These are phyloP conservation scores for Ceuthmochares aereus DNA, from an alignment of 2,113 vertebrate species.

Conservation along the genomic window DNA sequence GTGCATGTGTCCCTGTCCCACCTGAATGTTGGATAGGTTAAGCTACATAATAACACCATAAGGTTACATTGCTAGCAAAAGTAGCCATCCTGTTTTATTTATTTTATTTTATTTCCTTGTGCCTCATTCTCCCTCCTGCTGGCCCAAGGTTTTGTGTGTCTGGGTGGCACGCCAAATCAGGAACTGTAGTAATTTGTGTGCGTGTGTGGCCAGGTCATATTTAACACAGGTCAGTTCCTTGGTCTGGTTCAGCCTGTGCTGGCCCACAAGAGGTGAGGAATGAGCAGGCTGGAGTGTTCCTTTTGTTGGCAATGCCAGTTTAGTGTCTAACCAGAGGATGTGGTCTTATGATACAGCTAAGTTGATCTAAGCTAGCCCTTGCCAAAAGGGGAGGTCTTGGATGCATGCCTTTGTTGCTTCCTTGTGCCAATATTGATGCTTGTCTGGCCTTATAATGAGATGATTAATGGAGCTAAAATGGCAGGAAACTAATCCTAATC, in stretches of 20 bases:
- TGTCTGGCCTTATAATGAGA: not conserved
- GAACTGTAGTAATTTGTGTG: not conserved
- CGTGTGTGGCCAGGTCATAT: not conserved
- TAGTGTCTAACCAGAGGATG: conserved; percentile 12
- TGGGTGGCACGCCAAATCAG: not conserved
- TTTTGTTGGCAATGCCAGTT: not conserved
- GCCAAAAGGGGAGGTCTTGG: not conserved
- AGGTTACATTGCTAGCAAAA: not conserved
- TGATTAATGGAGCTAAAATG: conserved; percentile 1
- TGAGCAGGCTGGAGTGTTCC: not conserved
- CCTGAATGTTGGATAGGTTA: not conserved
- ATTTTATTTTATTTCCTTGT: not conserved
- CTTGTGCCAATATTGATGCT: not conserved
- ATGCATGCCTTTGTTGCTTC: not conserved
- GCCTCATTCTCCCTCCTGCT: not conserved
- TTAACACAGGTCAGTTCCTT: not conserved
- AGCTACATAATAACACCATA: not conserved
- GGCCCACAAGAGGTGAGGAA: not conserved
- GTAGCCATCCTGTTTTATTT: not conserved
- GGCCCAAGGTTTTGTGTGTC: not conserved
- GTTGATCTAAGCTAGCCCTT: not conserved
- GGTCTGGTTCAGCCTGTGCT: not conserved
- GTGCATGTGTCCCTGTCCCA: not conserved
- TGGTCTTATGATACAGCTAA: not conserved
- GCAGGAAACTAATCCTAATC: not conserved